Conservation (phyloP, 2,797 vertebrate genomes). For the Betta splendens region DNA sequence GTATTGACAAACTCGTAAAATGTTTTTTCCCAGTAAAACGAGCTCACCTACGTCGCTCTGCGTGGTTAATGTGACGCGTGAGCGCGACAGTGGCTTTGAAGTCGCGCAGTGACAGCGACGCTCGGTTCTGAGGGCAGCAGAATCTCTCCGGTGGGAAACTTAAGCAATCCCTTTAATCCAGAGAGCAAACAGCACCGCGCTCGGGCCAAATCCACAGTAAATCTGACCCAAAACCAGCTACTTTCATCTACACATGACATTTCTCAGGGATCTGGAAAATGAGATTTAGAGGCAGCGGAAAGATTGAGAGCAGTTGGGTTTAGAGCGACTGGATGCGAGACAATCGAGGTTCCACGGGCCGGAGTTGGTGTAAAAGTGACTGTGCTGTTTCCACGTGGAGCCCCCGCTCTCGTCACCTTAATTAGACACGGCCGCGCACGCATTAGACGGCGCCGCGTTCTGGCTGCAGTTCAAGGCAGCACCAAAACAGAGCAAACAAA, state of each 20-base stretch:
- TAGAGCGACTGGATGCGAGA: conserved; percentile 5
- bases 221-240: conserved; percentile 31
- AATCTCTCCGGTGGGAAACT: conserved; percentile 43
- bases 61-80: not conserved
- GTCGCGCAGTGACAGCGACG: conserved; percentile 38
- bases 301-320: conserved; percentile 10
- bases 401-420: conserved; percentile 68
- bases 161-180: conserved; percentile 47
- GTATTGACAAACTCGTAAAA: conserved; percentile 21
- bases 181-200: conserved; percentile 43
- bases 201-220: conserved; percentile 30
- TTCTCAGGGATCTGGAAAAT: conserved; percentile 16
- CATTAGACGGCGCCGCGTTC: conserved; percentile 72
- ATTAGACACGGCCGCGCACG: conserved; percentile 77
- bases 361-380: conserved; percentile 40
- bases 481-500: conserved; percentile 54
- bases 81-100: conserved; percentile 30
- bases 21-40: conserved; percentile 1
- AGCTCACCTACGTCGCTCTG: conserved; percentile 14
- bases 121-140: conserved; percentile 38
- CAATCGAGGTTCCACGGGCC: conserved; percentile 20
- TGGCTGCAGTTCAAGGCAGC: conserved; percentile 70
- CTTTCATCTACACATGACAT: conserved; percentile 33
- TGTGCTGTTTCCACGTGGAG: conserved; percentile 56
- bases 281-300: conserved; percentile 2